These are phyloP conservation scores for Strigamia maritima DNA, from an alignment of 2,888 invertebrate genomes.

Conservation along the genomic window DNA sequence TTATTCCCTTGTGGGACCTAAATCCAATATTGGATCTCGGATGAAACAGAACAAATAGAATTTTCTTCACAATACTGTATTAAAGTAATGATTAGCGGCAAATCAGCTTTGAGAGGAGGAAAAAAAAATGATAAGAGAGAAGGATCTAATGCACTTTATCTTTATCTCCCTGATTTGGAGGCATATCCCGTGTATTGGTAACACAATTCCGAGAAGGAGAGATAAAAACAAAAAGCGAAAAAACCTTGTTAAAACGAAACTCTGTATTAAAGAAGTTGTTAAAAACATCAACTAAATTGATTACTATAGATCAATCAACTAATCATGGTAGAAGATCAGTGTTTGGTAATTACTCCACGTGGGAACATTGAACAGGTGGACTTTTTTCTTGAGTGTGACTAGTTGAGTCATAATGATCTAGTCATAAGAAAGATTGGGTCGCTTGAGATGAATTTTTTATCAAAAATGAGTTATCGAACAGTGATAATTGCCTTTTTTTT, in stretches of 20 bases:
- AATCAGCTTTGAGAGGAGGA: background rate
- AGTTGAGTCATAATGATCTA: background rate
- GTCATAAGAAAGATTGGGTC: background rate
- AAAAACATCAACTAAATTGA: background rate
- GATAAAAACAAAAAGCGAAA: no score
- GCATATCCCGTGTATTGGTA: background rate
- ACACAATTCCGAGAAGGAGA: no score
- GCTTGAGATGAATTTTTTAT: background rate
- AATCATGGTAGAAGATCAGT: background rate
- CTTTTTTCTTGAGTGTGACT: background rate
- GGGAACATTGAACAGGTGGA: background rate
- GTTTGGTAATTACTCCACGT: background rate
- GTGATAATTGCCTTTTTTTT: background rate
- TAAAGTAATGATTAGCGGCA: conserved; percentile 35
- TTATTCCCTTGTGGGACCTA: background rate
- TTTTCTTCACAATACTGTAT: conserved; percentile 35
- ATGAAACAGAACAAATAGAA: conserved; percentile 36
- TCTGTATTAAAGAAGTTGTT: no score
- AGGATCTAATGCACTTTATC: background rate
- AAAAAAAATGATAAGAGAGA: background rate
- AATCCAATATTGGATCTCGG: conserved; percentile 31
- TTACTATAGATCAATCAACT: background rate
- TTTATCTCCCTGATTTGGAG: background rate
- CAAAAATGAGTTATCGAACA: background rate
- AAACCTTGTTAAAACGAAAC: no score